Evolutionary conservation across 2,797 vertebrate species (phyloP).

Genomic region (Phoxinus dragarum): DNA sequence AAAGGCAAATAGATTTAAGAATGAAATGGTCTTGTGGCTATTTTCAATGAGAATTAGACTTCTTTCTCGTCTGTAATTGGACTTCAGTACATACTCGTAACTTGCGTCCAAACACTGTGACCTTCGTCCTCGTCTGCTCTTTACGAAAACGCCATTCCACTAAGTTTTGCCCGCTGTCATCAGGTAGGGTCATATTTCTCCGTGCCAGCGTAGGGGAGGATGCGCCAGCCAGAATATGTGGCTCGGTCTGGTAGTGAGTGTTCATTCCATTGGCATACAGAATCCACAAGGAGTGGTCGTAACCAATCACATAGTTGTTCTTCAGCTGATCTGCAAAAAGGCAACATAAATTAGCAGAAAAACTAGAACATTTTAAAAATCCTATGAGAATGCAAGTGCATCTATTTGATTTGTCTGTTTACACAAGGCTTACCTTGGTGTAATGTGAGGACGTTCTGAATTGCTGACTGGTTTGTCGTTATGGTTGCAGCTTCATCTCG

Average conservation of each 20-base stretch:
- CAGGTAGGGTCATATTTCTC: conserved; percentile 96
- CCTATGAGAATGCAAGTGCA: background rate
- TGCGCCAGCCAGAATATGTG: conserved; percentile 92
- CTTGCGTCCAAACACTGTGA: conserved; percentile 96
- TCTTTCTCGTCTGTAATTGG: background rate
- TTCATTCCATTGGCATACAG: conserved; percentile 96
- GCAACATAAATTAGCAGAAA: conserved; percentile 25
- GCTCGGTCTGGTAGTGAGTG: conserved; percentile 96
- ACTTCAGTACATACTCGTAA: conserved; percentile 82
- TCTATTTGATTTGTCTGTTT: conserved; percentile 22
- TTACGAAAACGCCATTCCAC: conserved; percentile 99
- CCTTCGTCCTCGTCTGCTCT: conserved; percentile 93
- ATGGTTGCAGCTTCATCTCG: conserved; percentile 95
- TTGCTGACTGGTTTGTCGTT: conserved; percentile 91
- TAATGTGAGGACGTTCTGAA: conserved; percentile 94
- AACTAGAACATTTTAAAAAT: background rate
- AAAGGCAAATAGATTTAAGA: background rate
- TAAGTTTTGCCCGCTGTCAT: conserved; percentile 93
- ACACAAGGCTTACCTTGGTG: conserved; percentile 85
- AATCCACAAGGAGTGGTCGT: conserved; percentile 92
- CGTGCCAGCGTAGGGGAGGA: conserved; percentile 94
- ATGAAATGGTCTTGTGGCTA: background rate
- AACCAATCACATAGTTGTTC: conserved; percentile 95
- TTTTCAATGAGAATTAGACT: background rate
- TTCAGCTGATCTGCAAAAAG: conserved; percentile 87